Percentiles rank a stretch among this genome's conserved stretches.
Evolutionary conservation across 2,113 vertebrate species (phyloP).

Genomic region (Nesoenas mayeri): DNA sequence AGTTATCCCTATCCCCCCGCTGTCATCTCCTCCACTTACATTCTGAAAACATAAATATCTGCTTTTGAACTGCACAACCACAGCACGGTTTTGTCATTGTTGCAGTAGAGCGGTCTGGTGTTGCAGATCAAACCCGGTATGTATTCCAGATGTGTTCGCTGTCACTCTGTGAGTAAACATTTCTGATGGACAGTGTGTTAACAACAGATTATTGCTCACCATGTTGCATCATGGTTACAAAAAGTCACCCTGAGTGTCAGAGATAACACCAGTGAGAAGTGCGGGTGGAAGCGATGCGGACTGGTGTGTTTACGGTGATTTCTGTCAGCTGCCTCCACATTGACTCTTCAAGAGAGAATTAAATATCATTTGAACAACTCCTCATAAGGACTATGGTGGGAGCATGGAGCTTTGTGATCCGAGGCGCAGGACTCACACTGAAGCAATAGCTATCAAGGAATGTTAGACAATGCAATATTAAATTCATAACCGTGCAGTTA

Average conservation of each 20-base stretch:
- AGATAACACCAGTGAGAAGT: conserved; percentile 53
- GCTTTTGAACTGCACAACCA: conserved; percentile 24
- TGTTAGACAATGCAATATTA: not conserved
- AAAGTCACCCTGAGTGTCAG: conserved; percentile 28
- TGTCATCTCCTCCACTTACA: not conserved
- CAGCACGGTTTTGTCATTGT: conserved; percentile 48
- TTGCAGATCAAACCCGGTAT: conserved; percentile 68
- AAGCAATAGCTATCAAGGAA: not conserved
- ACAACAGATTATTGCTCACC: conserved; percentile 62
- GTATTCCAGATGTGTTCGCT: conserved; percentile 68
- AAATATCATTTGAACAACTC: not conserved
- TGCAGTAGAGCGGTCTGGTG: conserved; percentile 52
- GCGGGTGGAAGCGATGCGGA: conserved; percentile 24
- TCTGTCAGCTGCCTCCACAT: not conserved
- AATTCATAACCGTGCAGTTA: not conserved
- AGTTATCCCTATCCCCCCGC: not conserved
- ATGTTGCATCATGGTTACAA: conserved; percentile 38
- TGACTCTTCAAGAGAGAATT: not conserved
- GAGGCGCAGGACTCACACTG: not conserved
- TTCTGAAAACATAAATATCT: not conserved
- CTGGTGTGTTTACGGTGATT: conserved; percentile 1
- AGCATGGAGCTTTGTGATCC: not conserved
- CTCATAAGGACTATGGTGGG: not conserved
- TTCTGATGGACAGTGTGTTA: conserved; percentile 69
- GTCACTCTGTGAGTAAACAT: conserved; percentile 70